Conservation (phyloP, 2,797 vertebrate genomes). For the Manis crassicaudata region DNA sequence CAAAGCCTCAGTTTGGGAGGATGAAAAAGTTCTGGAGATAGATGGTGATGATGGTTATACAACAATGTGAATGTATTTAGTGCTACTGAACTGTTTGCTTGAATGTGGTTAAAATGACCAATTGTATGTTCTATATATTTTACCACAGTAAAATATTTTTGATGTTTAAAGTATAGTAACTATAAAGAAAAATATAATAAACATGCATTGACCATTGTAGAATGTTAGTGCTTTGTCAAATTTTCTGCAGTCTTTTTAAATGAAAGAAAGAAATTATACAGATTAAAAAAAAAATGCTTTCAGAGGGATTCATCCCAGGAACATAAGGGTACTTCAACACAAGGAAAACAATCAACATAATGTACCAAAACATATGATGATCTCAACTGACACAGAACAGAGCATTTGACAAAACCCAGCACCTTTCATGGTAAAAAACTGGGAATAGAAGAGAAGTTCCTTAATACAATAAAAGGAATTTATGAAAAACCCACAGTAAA, state of each 20-base stretch:
- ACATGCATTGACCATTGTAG: background rate
- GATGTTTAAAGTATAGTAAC: conserved; percentile 17
- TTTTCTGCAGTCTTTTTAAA: conserved; percentile 52
- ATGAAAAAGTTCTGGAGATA: background rate
- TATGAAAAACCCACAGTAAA: background rate
- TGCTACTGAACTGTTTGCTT: background rate
- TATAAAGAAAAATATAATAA: conserved; percentile 15
- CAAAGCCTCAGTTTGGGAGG: background rate
- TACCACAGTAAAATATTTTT: background rate
- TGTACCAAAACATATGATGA: rapidly evolving
- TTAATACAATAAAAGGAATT: background rate
- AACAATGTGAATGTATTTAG: background rate
- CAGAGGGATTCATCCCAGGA: background rate
- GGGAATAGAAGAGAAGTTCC: background rate
- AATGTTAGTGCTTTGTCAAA: background rate
- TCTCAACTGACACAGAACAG: background rate
- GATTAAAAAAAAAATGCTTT: background rate
- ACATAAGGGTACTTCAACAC: background rate
- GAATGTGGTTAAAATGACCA: background rate
- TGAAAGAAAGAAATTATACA: conserved; percentile 3
- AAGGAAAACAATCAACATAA: background rate
- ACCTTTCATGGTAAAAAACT: background rate
- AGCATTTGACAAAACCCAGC: background rate
- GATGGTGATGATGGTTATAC: too few species aligned
- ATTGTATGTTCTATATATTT: background rate